A percentile compares a stretch with the other conserved stretches of the same genome.
These are phyloP conservation scores for Cerastis leucographa DNA, from an alignment of 2,888 invertebrate species.

Conservation along the genomic window DNA sequence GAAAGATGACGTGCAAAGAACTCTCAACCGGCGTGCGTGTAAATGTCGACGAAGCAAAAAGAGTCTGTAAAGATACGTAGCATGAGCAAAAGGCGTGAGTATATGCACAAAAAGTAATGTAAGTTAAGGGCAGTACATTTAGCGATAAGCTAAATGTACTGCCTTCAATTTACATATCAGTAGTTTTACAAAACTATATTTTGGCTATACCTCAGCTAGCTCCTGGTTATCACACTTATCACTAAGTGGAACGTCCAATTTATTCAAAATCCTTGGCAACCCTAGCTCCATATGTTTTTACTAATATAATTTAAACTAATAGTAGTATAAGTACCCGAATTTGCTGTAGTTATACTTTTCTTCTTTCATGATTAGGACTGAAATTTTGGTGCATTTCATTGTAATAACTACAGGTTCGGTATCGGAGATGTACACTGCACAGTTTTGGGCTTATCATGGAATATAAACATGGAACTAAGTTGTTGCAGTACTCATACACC, in stretches of 20 bases:
- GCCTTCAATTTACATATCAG: no score
- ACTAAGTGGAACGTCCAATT: constrained; percentile 1
- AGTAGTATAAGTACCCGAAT: constrained; percentile 24
- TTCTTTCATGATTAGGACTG: neutral
- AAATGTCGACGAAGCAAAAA: no score
- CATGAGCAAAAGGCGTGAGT: neutral
- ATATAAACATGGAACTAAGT: neutral
- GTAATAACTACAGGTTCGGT: neutral
- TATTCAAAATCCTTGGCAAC: constrained; percentile 26
- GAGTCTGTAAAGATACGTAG: no score
- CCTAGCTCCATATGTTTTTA: constrained; percentile 13
- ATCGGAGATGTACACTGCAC: neutral
- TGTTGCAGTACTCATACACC: neutral
- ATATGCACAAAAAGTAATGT: neutral
- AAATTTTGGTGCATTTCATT: neutral
- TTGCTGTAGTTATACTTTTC: constrained; percentile 4
- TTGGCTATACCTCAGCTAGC: neutral
- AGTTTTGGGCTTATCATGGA: neutral
- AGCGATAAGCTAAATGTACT: no score
- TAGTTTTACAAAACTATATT: neutral
- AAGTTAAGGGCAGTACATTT: neutral
- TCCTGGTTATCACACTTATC: constrained; percentile 21
- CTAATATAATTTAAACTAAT: constrained; percentile 34
- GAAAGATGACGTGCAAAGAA: no score
- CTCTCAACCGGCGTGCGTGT: no score